Base-by-base conservation (phyloP, 2,888 invertebrate species). In the Oscheius sp. region DNA sequence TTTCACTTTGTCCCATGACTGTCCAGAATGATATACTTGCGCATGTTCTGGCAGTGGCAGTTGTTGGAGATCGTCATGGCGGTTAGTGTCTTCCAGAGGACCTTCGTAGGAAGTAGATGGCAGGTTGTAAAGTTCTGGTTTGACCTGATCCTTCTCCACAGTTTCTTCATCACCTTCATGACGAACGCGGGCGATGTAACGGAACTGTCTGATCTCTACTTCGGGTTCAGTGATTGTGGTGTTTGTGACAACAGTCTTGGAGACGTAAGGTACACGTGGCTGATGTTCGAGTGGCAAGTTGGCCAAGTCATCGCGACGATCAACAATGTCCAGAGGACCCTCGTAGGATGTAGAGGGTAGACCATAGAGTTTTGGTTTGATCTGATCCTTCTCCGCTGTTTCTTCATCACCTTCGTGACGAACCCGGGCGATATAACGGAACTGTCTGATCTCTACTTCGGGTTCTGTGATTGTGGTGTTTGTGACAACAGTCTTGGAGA, bases 101-200 rank as follows among this genome's bases (percentile, higher is more conserved):
- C 77, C 78, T 35, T 71, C 70, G 57, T 75, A 74, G 5, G 60
- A 42, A 0, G 62, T 29, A 3, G 58, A 29, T 0, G 74, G 63
- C 66, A 78, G 70, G 4, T 53, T 59, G 37, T 78, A 79, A 50
- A 37, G 53, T 4, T 9, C 65, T 0, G 74, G 74, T 29, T 73
- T 63, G 33, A 77, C 13, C 1, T 76, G 59, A 32, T 42, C 48
- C 37, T 68, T n/a, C 9, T 60, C 74, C 50, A 76, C 68, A 35
- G 65, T 74, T 13, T 75, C 77, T 63, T 79, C 79, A 13, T 76
- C 76, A 29, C 77, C 79, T 9, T 72, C 73, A 59, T 80, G 78
- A 1, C 73, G 68, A 32, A 63, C 51, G 7, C 80, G 75, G 21
- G 66, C 48, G 21, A 80, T 74, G 75, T 75, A 71, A 66, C 75